Percentiles rank a stretch among this genome's conserved stretches.
phyloP scores from a whole-genome alignment of 2,888 invertebrate genomes.

The Carpatolechia fugitivella region DNA sequence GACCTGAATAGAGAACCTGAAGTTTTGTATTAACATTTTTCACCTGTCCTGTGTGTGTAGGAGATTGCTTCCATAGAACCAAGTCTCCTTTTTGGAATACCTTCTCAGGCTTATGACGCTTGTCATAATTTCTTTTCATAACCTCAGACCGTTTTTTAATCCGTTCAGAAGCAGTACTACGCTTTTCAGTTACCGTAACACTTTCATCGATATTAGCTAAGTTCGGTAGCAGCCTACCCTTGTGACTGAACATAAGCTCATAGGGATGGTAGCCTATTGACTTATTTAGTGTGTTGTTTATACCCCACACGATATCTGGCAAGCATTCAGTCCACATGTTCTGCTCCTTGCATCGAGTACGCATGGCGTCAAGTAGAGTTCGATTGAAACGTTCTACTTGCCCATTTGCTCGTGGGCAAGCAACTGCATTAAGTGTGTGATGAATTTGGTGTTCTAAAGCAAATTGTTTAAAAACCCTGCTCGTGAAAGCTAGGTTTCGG shows the following conservation, averaged over 20 bases:
- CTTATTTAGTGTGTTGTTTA: slow-evolving; percentile 29
- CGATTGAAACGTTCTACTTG: background rate
- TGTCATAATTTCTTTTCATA: background rate
- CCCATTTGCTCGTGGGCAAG: background rate
- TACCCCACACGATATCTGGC: slow-evolving; percentile 29
- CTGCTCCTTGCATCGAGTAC: slow-evolving; percentile 6
- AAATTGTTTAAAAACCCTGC: slow-evolving; percentile 24
- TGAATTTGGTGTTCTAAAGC: background rate
- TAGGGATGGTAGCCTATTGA: slow-evolving; percentile 25
- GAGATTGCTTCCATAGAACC: background rate
- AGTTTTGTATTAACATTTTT: background rate
- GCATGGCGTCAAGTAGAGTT: background rate
- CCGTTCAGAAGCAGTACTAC: background rate
- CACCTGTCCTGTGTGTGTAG: background rate
- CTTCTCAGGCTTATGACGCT: background rate
- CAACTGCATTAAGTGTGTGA: background rate
- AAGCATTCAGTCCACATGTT: slow-evolving; percentile 28
- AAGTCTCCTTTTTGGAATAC: background rate
- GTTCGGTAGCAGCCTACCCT: slow-evolving; percentile 15
- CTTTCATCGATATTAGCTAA: background rate
- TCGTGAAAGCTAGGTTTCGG: slow-evolving; percentile 24
- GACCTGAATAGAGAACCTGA: background rate
- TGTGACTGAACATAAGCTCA: slow-evolving; percentile 26
- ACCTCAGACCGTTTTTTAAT: background rate
- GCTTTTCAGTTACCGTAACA: background rate